These are phyloP conservation scores for Corbicula japonica DNA, from an alignment of 2,888 invertebrate species.

Conservation along the genomic window DNA sequence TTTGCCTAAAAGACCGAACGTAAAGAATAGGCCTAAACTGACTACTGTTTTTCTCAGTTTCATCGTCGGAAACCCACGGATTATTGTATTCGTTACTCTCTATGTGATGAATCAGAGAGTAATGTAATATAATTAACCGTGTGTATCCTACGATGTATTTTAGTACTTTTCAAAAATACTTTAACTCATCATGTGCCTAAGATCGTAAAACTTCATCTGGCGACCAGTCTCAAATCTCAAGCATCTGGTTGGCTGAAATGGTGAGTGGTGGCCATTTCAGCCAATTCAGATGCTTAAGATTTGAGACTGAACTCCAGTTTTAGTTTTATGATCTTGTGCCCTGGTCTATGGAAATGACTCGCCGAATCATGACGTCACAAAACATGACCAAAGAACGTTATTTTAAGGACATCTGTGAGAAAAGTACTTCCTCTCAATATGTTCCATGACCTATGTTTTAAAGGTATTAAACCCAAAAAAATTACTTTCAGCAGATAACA, in stretches of 20 bases:
- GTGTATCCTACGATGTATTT: too few relatives aligned
- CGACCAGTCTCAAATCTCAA: too few relatives aligned
- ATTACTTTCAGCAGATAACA: neutral
- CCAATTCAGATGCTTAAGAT: neutral
- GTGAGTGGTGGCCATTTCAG: neutral
- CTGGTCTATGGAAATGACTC: neutral
- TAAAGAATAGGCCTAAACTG: too few relatives aligned
- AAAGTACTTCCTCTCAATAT: slow-evolving; percentile 14
- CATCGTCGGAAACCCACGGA: too few relatives aligned
- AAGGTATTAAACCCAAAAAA: neutral
- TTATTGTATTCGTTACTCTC: too few relatives aligned
- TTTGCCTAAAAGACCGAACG: too few relatives aligned
- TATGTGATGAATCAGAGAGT: too few relatives aligned
- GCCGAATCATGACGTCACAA: neutral
- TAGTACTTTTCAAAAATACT: too few relatives aligned
- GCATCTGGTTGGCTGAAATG: neutral
- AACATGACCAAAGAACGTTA: neutral
- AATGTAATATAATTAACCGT: too few relatives aligned
- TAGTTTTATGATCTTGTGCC: neutral
- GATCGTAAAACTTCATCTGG: too few relatives aligned
- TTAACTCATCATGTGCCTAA: too few relatives aligned
- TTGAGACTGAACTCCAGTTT: neutral
- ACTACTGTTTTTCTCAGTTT: too few relatives aligned
- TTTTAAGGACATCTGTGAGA: neutral
- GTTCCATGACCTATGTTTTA: neutral